phyloP scores from a whole-genome alignment of 2,113 vertebrate genomes.

The Hystrix brachyura region DNA sequence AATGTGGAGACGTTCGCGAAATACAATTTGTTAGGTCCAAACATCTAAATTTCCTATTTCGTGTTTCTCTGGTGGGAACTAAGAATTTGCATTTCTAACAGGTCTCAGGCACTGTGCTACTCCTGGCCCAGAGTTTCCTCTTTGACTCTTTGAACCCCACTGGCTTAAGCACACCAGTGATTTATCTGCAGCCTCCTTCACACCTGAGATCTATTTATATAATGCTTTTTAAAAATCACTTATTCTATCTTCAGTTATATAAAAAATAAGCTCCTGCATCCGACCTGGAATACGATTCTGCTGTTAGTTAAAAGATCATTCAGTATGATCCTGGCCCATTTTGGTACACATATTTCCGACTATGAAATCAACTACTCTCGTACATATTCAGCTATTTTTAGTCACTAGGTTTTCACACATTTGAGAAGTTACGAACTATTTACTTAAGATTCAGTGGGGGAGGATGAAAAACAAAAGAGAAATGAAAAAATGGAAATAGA shows the following conservation, averaged over 20 bases:
- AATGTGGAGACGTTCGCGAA: not conserved
- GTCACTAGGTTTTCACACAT: not conserved
- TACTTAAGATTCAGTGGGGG: not conserved
- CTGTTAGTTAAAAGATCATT: not conserved
- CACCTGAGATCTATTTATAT: not conserved
- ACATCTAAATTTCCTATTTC: not conserved
- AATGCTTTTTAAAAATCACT: not conserved
- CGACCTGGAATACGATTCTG: not conserved
- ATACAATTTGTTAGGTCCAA: not conserved
- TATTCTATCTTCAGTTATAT: not conserved
- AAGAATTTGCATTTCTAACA: not conserved
- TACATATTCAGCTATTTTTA: not conserved
- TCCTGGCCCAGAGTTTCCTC: not conserved
- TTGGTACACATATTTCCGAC: not conserved
- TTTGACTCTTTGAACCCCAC: not conserved
- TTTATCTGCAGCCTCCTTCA: not conserved
- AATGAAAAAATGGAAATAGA: not conserved
- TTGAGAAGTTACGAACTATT: slow-evolving; percentile 27
- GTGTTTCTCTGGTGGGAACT: not conserved
- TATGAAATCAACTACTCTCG: not conserved
- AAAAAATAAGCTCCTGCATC: not conserved
- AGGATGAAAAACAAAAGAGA: not conserved
- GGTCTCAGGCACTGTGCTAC: not conserved
- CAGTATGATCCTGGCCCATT: not conserved
- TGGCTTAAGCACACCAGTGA: not conserved